Percentiles rank a stretch among this genome's conserved stretches.
These are phyloP conservation scores for Diplazon laetatorius DNA, from an alignment of 2,888 invertebrate genomes.

Conservation along the genomic window DNA sequence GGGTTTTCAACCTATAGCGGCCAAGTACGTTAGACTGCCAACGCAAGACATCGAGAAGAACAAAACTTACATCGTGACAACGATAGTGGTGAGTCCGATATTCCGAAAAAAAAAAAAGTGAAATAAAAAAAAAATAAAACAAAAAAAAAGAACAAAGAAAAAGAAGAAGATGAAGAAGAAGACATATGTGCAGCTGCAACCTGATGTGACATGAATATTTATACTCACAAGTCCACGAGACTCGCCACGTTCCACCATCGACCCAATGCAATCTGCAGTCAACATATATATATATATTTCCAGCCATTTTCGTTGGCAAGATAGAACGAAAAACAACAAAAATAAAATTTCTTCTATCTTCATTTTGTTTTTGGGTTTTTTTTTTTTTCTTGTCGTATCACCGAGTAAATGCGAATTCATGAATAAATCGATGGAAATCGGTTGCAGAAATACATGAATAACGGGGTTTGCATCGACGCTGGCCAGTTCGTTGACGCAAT, in stretches of 20 bases:
- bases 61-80: conserved; percentile 93
- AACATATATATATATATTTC: conserved; percentile 38
- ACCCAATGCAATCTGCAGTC: not conserved
- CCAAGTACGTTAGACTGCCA: conserved; percentile 89
- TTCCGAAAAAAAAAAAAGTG: conserved; percentile 34
- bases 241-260: not conserved
- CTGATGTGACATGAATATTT: conserved; percentile 27
- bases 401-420: conserved; percentile 39
- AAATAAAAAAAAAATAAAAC: conserved; percentile 8
- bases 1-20: conserved; percentile 89
- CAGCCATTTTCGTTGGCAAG: conserved; percentile 8
- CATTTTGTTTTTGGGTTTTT: conserved; percentile 10
- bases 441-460: conserved; percentile 44
- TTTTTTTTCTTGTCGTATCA: conserved; percentile 7
- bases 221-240: too few species aligned
- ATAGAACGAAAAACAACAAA: not conserved
- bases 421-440: conserved; percentile 55
- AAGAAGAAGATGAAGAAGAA: not conserved
- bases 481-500: too few species aligned
- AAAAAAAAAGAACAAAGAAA: conserved; percentile 1
- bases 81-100: conserved; percentile 86
- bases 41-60: conserved; percentile 91
- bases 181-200: not conserved
- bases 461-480: conserved; percentile 37
- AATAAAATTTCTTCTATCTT: not conserved